Conservation (phyloP, 2,888 invertebrate genomes). For the Parnassius glacialis region DNA sequence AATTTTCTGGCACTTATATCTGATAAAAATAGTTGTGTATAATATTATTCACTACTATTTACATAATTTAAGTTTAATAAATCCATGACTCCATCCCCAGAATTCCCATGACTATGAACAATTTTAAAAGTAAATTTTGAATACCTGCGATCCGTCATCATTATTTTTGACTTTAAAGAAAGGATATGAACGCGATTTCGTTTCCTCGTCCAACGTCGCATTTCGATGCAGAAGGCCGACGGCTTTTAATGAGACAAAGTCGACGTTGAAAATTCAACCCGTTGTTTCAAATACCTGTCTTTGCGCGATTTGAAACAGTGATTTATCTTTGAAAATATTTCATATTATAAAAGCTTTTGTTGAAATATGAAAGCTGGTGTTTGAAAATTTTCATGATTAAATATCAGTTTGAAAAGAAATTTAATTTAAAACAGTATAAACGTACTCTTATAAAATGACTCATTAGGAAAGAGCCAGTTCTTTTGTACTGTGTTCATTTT, state of each 20-base stretch:
- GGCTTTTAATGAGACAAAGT: constrained; percentile 23
- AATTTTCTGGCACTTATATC: too few relatives aligned
- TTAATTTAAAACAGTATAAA: too few relatives aligned
- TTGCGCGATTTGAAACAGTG: constrained; percentile 3
- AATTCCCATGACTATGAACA: not conserved
- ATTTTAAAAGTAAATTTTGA: not conserved
- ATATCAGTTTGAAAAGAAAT: not conserved
- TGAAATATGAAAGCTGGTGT: not conserved
- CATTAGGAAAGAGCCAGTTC: too few relatives aligned
- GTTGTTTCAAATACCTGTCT: constrained; percentile 2
- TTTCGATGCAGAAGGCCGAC: constrained; percentile 26
- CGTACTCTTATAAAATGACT: too few relatives aligned
- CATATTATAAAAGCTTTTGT: not conserved
- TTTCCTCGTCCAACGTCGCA: constrained; percentile 24
- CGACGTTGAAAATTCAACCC: constrained; percentile 12
- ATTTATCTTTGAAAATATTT: constrained; percentile 8
- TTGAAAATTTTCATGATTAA: not conserved
- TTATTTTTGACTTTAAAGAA: constrained; percentile 17
- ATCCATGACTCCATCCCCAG: too few relatives aligned
- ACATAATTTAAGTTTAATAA: too few relatives aligned
- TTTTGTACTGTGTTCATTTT: too few relatives aligned
- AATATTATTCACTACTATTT: too few relatives aligned
- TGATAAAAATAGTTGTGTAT: too few relatives aligned
- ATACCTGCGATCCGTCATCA: not conserved
- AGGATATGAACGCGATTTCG: constrained; percentile 23